phyloP scores from a whole-genome alignment of 2,113 vertebrate genomes.

The Monarcha castaneiventris region DNA sequence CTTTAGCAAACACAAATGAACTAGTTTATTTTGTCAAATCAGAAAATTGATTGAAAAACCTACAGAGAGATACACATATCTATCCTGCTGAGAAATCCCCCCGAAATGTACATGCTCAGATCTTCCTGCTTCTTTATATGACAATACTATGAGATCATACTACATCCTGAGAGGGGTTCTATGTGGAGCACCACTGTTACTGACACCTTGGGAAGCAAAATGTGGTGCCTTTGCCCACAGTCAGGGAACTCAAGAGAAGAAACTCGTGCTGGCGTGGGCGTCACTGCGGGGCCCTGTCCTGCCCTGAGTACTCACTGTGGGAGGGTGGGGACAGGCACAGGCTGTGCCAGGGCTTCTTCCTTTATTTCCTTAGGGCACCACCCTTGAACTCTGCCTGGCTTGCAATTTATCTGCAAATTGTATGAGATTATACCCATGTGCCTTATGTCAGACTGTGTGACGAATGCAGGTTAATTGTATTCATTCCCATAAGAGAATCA shows the following conservation, averaged over 20 bases:
- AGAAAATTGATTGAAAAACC: not conserved
- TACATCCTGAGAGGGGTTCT: not conserved
- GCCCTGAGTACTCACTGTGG: fast-evolving
- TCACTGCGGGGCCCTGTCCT: not conserved
- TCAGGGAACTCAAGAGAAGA: not conserved
- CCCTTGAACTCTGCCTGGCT: not conserved
- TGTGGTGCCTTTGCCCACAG: not conserved
- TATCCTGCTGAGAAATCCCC: not conserved
- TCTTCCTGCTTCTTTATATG: not conserved
- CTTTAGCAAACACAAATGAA: not conserved
- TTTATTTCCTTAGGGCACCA: not conserved
- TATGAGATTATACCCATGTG: not conserved
- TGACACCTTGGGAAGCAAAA: not conserved
- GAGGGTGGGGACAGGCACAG: not conserved
- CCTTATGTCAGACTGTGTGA: not conserved
- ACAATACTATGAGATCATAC: not conserved
- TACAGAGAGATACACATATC: fast-evolving
- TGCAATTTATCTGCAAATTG: not conserved
- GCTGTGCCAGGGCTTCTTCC: not conserved
- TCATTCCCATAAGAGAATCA: not conserved
- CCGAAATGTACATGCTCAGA: not conserved
- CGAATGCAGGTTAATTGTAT: not conserved
- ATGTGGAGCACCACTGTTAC: not conserved
- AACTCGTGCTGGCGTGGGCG: fast-evolving
- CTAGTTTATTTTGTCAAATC: not conserved